Evolutionary conservation across 2,797 vertebrate genomes (phyloP).

Genomic region (Halcyon smyrnensis): DNA sequence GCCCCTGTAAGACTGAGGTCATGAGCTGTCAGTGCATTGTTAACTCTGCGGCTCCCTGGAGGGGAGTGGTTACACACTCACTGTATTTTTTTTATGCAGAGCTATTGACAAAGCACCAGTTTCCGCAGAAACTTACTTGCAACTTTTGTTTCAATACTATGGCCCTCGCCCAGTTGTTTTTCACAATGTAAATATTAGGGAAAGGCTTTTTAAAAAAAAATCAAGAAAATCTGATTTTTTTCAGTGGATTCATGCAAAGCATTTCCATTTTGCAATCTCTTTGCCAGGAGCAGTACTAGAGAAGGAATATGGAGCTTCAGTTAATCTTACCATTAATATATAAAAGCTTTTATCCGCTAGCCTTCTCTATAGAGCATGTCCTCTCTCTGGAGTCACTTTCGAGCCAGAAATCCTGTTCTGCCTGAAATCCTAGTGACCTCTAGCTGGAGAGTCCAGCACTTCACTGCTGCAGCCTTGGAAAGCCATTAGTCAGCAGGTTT

Average conservation of each 20-base stretch:
- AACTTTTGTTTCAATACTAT: background rate
- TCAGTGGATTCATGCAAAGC: background rate
- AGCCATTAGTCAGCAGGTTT: rapidly evolving
- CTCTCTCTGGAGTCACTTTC: background rate
- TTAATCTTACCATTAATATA: background rate
- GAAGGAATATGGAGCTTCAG: background rate
- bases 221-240: background rate
- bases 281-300: background rate
- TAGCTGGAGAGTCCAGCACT: background rate
- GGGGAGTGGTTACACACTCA: background rate
- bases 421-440: slow-evolving; percentile 40
- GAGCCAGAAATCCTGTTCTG: background rate
- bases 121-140: background rate
- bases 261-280: background rate
- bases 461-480: background rate
- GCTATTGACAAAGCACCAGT: background rate
- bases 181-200: background rate
- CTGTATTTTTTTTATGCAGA: background rate
- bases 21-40: background rate
- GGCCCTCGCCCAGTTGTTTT: background rate
- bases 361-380: background rate
- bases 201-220: background rate
- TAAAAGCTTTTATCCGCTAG: background rate
- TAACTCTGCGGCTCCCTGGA: background rate
- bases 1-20: background rate